These are phyloP conservation scores for Ondatra zibethicus DNA, from an alignment of 2,113 vertebrate genomes.

Conservation along the genomic window DNA sequence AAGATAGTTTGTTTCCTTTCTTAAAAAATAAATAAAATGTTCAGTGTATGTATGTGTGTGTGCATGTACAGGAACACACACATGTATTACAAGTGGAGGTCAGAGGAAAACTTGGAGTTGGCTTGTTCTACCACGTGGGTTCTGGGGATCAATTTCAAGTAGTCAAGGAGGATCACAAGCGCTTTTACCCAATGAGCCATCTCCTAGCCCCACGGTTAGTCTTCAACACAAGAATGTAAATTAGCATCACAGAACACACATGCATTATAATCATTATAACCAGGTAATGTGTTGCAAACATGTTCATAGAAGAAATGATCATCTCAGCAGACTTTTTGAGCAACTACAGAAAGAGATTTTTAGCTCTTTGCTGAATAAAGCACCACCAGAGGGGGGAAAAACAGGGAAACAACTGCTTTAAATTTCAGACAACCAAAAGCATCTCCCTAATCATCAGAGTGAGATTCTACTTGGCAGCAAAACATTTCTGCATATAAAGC, in stretches of 20 bases:
- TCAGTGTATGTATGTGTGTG: background rate
- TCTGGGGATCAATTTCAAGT: background rate
- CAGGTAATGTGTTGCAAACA: background rate
- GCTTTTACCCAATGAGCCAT: background rate
- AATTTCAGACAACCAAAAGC: constrained; percentile 6
- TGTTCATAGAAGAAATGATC: background rate
- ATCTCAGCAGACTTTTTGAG: background rate
- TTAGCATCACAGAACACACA: background rate
- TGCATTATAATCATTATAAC: background rate
- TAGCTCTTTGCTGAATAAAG: background rate
- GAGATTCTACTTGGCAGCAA: background rate
- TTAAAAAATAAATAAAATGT: background rate
- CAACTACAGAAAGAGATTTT: background rate
- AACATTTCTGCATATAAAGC: background rate
- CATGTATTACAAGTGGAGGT: too few species aligned
- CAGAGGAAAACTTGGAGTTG: background rate
- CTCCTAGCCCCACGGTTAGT: background rate
- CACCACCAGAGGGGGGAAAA: background rate
- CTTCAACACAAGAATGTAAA: constrained; percentile 4
- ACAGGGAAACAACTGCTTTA: background rate
- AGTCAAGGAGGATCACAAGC: background rate
- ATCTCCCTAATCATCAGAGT: background rate
- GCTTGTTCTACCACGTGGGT: background rate
- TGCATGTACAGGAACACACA: background rate
- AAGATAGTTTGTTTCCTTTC: too few species aligned